Conservation (phyloP, 2,113 vertebrate genomes). For the Anarrhichthys ocellatus region DNA sequence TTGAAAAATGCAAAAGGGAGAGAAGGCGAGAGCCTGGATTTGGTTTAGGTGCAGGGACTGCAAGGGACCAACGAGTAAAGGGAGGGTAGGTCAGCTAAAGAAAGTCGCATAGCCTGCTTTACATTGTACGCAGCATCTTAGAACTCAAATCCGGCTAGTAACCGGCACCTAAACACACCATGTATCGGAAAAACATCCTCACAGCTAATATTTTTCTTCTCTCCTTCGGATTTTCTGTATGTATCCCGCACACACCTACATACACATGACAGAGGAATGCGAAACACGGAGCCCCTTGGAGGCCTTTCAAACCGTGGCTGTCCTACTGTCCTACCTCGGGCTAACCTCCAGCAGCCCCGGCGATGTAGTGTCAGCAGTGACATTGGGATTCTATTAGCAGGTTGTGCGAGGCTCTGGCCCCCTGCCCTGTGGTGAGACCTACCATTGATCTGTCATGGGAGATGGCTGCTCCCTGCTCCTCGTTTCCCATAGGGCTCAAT, state of each 20-base stretch:
- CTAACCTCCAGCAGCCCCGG: conserved; percentile 72
- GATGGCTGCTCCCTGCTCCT: conserved; percentile 78
- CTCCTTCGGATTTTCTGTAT: background rate
- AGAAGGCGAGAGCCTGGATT: conserved; percentile 28
- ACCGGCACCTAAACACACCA: background rate
- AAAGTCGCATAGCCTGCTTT: conserved; percentile 8
- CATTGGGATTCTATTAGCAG: conserved; percentile 86
- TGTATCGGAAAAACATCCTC: background rate
- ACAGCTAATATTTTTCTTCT: background rate
- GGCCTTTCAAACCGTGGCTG: conserved; percentile 56
- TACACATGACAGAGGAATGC: conserved; percentile 11
- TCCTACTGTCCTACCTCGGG: conserved; percentile 71
- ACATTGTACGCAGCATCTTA: conserved; percentile 15
- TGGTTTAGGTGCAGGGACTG: conserved; percentile 33
- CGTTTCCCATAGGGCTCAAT: conserved; percentile 79
- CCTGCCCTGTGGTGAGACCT: conserved; percentile 82
- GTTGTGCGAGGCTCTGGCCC: conserved; percentile 79
- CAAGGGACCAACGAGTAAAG: conserved; percentile 21
- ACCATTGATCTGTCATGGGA: conserved; percentile 88
- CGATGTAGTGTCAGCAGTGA: conserved; percentile 83
- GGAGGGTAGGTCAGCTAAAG: conserved; percentile 26
- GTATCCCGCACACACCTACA: conserved; percentile 2
- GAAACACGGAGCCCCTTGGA: conserved; percentile 44
- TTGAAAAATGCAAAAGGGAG: conserved; percentile 50
- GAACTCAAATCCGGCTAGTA: background rate